Evolutionary conservation across 2,888 invertebrate genomes (phyloP).

Genomic region (Teleogryllus oceanicus): DNA sequence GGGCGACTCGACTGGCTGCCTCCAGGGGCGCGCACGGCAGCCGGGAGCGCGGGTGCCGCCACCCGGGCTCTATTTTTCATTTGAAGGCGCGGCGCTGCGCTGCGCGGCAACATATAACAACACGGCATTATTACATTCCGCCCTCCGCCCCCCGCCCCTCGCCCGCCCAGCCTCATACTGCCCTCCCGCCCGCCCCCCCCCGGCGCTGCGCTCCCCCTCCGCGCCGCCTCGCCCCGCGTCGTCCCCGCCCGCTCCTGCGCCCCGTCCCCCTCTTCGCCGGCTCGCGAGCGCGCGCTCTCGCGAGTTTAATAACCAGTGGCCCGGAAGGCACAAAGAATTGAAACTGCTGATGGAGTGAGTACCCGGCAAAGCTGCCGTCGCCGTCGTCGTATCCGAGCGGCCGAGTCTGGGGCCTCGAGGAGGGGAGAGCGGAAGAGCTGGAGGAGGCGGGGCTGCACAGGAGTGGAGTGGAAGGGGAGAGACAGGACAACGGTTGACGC

Average conservation of each 20-base stretch:
- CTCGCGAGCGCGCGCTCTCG: conserved; percentile 33
- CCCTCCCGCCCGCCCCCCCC: not conserved
- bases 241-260: not conserved
- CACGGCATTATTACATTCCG: conserved; percentile 35
- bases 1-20: too few species aligned
- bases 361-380: not conserved
- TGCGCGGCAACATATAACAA: conserved; percentile 19
- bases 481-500: too few species aligned
- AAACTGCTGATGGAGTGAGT: conserved; percentile 19
- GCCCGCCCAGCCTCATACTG: conserved; percentile 33
- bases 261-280: not conserved
- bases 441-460: too few species aligned
- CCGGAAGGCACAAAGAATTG: conserved; percentile 31
- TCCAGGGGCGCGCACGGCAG: too few species aligned
- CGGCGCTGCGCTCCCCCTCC: not conserved
- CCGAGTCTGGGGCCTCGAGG: conserved; percentile 25
- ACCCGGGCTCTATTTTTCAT: not conserved
- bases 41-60: not conserved
- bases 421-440: conserved; percentile 30
- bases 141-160: conserved; percentile 43
- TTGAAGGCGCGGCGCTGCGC: not conserved
- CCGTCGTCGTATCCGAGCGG: conserved; percentile 18
- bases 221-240: not conserved
- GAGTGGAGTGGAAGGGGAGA: too few species aligned
- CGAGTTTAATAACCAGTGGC: conserved; percentile 37